Conservation (phyloP, 2,888 invertebrate species). For the Ceratothoa steindachneri region DNA sequence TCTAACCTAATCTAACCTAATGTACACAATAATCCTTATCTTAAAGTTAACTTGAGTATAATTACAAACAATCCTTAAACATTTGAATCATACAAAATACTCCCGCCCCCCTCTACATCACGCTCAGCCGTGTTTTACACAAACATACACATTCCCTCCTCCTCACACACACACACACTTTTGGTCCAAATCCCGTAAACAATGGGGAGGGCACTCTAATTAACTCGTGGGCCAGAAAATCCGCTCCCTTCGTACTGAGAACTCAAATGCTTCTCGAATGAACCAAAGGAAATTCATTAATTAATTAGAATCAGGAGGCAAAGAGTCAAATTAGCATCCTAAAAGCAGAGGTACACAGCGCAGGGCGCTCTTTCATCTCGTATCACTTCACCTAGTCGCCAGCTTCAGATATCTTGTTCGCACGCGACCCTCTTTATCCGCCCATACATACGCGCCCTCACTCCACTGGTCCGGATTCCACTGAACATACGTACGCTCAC, state of each 20-base stretch:
- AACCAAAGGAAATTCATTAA: background rate
- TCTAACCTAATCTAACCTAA: too few relatives aligned
- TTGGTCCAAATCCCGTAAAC: background rate
- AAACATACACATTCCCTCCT: background rate
- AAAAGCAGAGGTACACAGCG: background rate
- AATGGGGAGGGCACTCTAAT: background rate
- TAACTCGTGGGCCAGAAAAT: background rate
- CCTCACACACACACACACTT: background rate
- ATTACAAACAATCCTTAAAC: too few relatives aligned
- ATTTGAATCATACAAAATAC: too few relatives aligned
- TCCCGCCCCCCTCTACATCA: too few relatives aligned
- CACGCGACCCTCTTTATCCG: background rate
- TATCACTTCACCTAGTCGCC: background rate
- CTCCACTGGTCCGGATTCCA: too few relatives aligned
- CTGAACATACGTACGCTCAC: too few relatives aligned
- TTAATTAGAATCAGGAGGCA: background rate
- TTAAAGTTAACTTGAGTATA: too few relatives aligned
- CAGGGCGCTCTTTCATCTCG: background rate
- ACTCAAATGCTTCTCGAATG: background rate
- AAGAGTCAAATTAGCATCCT: background rate
- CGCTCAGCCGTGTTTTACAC: too few relatives aligned
- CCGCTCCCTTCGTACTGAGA: background rate
- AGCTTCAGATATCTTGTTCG: background rate
- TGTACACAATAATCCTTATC: too few relatives aligned
- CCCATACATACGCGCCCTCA: background rate